Evolutionary conservation across 2,113 vertebrate species (phyloP).

Genomic region (Narcine bancroftii): DNA sequence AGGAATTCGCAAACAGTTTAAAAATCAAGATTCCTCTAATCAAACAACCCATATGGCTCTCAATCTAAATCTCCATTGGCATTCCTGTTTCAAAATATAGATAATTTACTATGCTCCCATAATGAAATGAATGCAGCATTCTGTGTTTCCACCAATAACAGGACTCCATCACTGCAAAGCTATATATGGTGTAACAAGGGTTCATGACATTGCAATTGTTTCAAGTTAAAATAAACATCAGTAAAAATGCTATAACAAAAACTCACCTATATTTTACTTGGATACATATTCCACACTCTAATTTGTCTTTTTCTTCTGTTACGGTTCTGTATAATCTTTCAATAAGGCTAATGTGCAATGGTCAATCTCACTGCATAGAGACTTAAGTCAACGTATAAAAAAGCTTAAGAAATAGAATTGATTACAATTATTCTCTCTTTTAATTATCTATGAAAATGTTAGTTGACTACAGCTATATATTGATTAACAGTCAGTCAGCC

Average conservation of each 20-base stretch:
- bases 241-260: too few relatives aligned
- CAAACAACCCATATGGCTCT: background rate
- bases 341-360: background rate
- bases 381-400: background rate
- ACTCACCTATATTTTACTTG: background rate
- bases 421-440: constrained; percentile 35
- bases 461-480: constrained; percentile 28
- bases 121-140: background rate
- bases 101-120: background rate
- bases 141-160: background rate
- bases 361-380: background rate
- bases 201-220: background rate
- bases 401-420: background rate
- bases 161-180: background rate
- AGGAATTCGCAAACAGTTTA: background rate
- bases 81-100: background rate
- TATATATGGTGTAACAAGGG: background rate
- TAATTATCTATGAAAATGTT: constrained; percentile 38
- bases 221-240: background rate
- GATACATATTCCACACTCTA: background rate
- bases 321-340: background rate
- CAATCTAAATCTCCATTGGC: background rate
- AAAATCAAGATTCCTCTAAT: background rate
- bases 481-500: constrained; percentile 31
- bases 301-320: background rate